phyloP scores from a whole-genome alignment of 1,140 invertebrate genomes.

The Drosophila sechellia region DNA sequence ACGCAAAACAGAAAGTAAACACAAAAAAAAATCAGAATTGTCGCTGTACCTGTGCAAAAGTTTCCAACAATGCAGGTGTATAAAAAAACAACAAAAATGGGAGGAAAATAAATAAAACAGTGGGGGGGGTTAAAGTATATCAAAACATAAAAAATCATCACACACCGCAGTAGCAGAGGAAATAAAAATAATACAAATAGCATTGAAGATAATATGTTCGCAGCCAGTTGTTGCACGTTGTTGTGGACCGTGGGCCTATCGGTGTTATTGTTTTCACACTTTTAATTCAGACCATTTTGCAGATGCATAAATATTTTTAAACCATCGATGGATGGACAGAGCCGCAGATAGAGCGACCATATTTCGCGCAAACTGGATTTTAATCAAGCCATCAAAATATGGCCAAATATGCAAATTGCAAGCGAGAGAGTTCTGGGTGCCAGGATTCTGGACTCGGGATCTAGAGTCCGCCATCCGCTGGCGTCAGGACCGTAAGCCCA shows the following conservation, averaged over 20 bases:
- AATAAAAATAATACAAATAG: conserved; percentile 47
- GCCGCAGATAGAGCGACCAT: conserved; percentile 5
- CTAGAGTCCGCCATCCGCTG: neutral
- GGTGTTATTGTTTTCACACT: conserved; percentile 42
- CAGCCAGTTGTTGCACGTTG: conserved; percentile 36
- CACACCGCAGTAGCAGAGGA: conserved; percentile 22
- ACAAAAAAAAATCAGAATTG: conserved; percentile 44
- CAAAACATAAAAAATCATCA: conserved; percentile 35
- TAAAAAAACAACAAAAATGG: conserved; percentile 17
- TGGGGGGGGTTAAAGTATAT: conserved; percentile 26
- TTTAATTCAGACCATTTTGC: conserved; percentile 59
- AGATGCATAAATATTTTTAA: conserved; percentile 63
- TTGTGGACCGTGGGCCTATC: conserved; percentile 4
- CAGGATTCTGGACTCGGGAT: neutral
- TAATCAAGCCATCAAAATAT: conserved; percentile 54
- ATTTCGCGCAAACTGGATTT: conserved; percentile 32
- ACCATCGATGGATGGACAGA: conserved; percentile 1
- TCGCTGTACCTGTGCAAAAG: conserved; percentile 49
- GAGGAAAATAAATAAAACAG: conserved; percentile 33
- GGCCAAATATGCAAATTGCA: conserved; percentile 47
- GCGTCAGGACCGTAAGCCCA: conserved; percentile 41
- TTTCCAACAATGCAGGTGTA: conserved; percentile 52
- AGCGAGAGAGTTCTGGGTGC: neutral
- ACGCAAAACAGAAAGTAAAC: conserved; percentile 34
- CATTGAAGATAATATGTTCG: conserved; percentile 70